Evolutionary conservation across 2,113 vertebrate genomes (phyloP), one percentile per base, ranked within the genome.

Genomic region (Dicrurus megarhynchus): DNA sequence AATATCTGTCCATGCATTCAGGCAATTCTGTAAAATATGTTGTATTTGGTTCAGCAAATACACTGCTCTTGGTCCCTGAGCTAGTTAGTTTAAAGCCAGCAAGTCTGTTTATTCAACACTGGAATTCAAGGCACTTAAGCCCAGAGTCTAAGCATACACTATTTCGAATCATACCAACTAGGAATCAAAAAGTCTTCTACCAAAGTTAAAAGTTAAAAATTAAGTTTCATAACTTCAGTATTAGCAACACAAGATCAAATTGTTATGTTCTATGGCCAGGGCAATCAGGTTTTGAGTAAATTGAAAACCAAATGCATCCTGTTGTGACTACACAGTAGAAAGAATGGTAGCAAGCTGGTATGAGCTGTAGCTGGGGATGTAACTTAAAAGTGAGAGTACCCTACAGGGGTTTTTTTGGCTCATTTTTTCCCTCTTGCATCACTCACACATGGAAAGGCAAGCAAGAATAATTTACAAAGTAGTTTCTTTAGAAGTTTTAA

Each of bases 381-480:
- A 84, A 92, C 68, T 37, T 28, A 90, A 32, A 71, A 67, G 16
- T 90, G 52, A 88, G 49, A 75, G 59, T 1, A 5, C 49, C 68
- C 82, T 73, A 88, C 39, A 56, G 28, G 30, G 17, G 0, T 21
- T 52, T 86, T 79, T 90, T 84, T 87, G 22, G 56, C 76, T 90
- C 84, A 44, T 39, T 50, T 60, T 92, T 49, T n/a, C 89, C 61
- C 32, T 59, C 55, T 75, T 93, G 74, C 71, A 52, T 95, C 35
- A 92, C n/a, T 81, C 35, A 68, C 46, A 75, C 67, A 71, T 52
- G 93, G 77, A 68, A 95, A 74, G 49, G 75, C 57, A 95, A 94
- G 70, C 27, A 92, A 94, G 61, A 95, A 32, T 49, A 85, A 44
- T 94, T 95, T 35, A 56, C 27, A 73, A 80, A 96, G 47, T 35